Base-by-base conservation (phyloP, 2,113 vertebrate species). In the Cranoglanis bouderius region DNA sequence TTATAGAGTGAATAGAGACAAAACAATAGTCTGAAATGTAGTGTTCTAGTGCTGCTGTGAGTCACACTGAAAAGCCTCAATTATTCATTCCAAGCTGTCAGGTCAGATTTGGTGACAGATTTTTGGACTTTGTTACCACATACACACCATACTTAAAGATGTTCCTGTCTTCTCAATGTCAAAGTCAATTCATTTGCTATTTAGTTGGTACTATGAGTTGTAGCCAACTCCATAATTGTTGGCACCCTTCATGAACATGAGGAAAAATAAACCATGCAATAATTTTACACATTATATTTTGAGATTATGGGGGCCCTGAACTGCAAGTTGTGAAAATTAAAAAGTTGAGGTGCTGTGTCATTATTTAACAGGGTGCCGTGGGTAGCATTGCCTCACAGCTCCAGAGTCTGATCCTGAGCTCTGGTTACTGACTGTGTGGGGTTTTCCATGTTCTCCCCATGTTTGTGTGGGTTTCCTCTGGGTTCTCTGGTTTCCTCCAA, bases 71-170 rank as follows among this genome's bases (percentile, higher is more conserved):
- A 77, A 49, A 49, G 40, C 43, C 43, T 78, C 43, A 78, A 51
- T 78, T 78, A 78, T 78, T 78, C 43, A 51, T 78, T 78, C 75
- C 75, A 78, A n/a, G 26, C 75, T 78, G 75, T 78, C 75, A 78
- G 75, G 43, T 78, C 26, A 78, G 43, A 49, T 78, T 51, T 78
- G 43, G 75, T 51, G 46, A 7, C 13, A 51, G 26, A 78, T 29
- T 78, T 74, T 78, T 78, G 26, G 40, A 78, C 74, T 49, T 77
- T 75, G 72, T 46, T 78, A 51, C 43, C 43, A 78, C 24, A 78
- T 51, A 78, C 16, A 16, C 75, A 78, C 75, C 46, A 49, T 51
- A 51, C 26, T n/a, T n/a, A 78, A 77, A 46, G 40, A 46, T 12
- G 74, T 43, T 46, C 10, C 40, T 46, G 40, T 6, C 21, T 12